These are phyloP conservation scores for Callopanchax toddi DNA, from an alignment of 2,113 vertebrate genomes.

Conservation along the genomic window DNA sequence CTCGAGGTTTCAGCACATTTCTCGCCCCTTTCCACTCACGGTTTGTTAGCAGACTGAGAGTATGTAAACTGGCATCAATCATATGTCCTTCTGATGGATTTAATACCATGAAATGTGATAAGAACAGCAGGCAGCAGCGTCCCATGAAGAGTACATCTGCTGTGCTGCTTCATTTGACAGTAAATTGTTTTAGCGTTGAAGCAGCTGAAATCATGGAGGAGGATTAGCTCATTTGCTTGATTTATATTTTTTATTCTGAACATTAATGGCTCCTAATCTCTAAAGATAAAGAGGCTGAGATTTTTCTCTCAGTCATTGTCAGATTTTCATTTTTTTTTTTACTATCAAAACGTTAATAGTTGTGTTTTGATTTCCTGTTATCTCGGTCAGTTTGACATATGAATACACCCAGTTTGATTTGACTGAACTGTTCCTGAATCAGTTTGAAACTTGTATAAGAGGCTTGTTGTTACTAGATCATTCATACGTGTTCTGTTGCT, in stretches of 20 bases:
- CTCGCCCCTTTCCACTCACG: conserved; percentile 5
- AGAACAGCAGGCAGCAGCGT: conserved; percentile 1
- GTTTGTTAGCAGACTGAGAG: conserved; percentile 17
- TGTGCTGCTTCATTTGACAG: conserved; percentile 4
- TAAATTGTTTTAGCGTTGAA: conserved; percentile 2
- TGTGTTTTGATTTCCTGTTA: too few relatives aligned
- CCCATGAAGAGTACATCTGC: conserved; percentile 5
- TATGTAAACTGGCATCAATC: conserved; percentile 10
- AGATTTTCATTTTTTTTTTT: too few relatives aligned
- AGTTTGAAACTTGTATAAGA: too few relatives aligned
- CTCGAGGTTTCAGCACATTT: not conserved
- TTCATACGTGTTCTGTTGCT: conserved; percentile 25
- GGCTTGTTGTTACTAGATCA: not conserved
- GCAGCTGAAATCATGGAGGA: not conserved
- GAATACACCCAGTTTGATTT: not conserved
- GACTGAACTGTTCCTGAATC: not conserved
- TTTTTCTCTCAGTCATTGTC: too few relatives aligned
- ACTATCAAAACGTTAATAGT: too few relatives aligned
- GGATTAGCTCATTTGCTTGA: too few relatives aligned
- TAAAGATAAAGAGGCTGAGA: too few relatives aligned
- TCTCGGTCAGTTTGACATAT: too few relatives aligned
- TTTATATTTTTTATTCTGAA: conserved; percentile 1
- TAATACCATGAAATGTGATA: conserved; percentile 2
- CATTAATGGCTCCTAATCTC: not conserved
- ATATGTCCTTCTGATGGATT: not conserved